Base-by-base conservation (phyloP, 2,888 invertebrate genomes). In the Molanna angustata region DNA sequence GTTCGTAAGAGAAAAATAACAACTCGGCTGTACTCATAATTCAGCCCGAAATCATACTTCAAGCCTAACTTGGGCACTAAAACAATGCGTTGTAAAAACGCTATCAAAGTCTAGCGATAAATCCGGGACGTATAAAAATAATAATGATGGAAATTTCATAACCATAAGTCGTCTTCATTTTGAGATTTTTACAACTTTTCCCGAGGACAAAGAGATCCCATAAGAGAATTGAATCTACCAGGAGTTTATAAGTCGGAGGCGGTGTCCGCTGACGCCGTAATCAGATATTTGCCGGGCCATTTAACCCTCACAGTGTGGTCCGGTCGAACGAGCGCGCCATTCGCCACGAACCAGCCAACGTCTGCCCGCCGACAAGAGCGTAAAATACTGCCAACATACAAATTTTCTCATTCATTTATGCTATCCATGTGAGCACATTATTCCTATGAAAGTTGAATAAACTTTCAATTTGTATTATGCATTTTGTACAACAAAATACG, bases 201-300 rank as follows among this genome's bases (percentile, higher is more conserved):
- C 42, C 20, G 21, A 17, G 35, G 19, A 49, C 49, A 49, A 35
- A 49, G 43, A 20, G 16, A 20, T 11, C 22, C 22, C 4, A 16
- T 13, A 9, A 14, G 35, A 19, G 40, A 18, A 22, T 45, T 39
- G 27, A 13, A 44, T 14, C 32, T 31, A 43, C 33, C 35, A 32
- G 45, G 49, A 32, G 52, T 31, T 40, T 47, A 46, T 37, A 48
- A 56, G 48, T 31, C 54, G 44, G 22, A 16, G 46, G 27, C 46
- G 33, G 46, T 46, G 52, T 33, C 22, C 41, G 46, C 46, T 50
- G 47, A 42, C 47, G 52, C 32, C 49, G 47, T 57, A 55, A 58
- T 58, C 58, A 55, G 58, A 58, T 57, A 54, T 58, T 58, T 58
- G 52, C 54, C 58, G 47, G 52, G 39, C 55, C 57, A 57, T 57